phyloP scores from a whole-genome alignment of 2,797 vertebrate species.

The Danio aesculapii region DNA sequence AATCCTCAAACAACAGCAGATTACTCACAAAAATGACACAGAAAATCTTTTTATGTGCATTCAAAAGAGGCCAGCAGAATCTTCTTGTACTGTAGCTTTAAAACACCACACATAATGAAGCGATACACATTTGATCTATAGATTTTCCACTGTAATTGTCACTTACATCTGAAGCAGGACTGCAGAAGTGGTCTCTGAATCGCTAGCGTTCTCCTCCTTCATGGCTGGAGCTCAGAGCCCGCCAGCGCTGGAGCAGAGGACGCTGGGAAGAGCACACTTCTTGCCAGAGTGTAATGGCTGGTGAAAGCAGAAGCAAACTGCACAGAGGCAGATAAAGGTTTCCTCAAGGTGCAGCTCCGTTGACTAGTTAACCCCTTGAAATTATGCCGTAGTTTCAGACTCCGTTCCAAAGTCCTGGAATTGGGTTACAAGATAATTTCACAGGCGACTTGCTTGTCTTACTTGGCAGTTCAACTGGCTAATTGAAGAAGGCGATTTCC shows the following conservation, averaged over 20 bases:
- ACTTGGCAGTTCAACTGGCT: slow-evolving; percentile 87
- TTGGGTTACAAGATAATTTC: slow-evolving; percentile 88
- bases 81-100: not conserved
- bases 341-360: slow-evolving; percentile 78
- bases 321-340: slow-evolving; percentile 68
- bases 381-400: slow-evolving; percentile 84
- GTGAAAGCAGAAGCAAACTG: slow-evolving; percentile 63
- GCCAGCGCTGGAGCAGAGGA: slow-evolving; percentile 24
- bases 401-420: slow-evolving; percentile 84
- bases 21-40: not conserved
- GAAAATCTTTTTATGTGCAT: not conserved
- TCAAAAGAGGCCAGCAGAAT: not conserved
- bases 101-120: not conserved
- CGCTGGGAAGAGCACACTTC: slow-evolving; percentile 44
- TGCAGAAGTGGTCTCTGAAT: not conserved
- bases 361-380: slow-evolving; percentile 81
- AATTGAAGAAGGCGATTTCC: slow-evolving; percentile 84
- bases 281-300: slow-evolving; percentile 60
- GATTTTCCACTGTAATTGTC: not conserved
- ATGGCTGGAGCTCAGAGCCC: slow-evolving; percentile 13
- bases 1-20: not conserved
- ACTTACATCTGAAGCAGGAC: not conserved
- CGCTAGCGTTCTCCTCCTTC: not conserved
- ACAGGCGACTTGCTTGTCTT: slow-evolving; percentile 88
- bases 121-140: not conserved